These are phyloP conservation scores for Eubucco bourcierii DNA, from an alignment of 2,113 vertebrate species.

Conservation along the genomic window DNA sequence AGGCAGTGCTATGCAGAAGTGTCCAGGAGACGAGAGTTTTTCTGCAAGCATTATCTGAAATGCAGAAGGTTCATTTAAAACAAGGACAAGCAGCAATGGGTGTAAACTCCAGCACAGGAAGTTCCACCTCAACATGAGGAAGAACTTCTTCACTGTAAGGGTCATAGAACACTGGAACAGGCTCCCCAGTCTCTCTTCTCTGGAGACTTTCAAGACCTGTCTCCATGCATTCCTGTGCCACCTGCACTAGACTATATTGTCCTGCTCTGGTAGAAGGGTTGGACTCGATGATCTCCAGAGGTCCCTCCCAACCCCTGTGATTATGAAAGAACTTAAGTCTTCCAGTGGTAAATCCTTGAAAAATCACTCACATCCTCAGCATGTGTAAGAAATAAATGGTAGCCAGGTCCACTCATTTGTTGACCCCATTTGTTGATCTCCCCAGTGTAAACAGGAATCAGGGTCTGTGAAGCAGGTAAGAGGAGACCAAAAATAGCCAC, in stretches of 20 bases:
- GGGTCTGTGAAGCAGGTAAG: neutral
- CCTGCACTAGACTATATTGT: too few relatives aligned
- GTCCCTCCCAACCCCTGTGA: too few relatives aligned
- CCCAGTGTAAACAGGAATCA: neutral
- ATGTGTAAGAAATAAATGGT: neutral
- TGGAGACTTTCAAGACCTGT: too few relatives aligned
- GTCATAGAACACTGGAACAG: too few relatives aligned
- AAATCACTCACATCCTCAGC: neutral
- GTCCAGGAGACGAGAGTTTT: neutral
- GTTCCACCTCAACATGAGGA: too few relatives aligned
- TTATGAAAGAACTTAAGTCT: neutral
- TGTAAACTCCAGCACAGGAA: too few relatives aligned
- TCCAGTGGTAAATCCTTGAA: neutral
- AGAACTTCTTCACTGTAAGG: too few relatives aligned
- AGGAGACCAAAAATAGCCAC: neutral
- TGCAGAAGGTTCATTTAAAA: slow-evolving; percentile 19
- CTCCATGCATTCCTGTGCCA: too few relatives aligned
- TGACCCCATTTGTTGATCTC: neutral
- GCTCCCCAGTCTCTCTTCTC: too few relatives aligned
- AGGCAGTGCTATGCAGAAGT: neutral
- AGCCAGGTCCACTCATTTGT: neutral
- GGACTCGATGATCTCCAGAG: too few relatives aligned
- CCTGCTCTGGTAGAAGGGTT: too few relatives aligned
- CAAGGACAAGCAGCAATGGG: too few relatives aligned
- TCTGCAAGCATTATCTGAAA: neutral